Evolutionary conservation across 2,888 invertebrate genomes (phyloP).

Genomic region (Empis livida): DNA sequence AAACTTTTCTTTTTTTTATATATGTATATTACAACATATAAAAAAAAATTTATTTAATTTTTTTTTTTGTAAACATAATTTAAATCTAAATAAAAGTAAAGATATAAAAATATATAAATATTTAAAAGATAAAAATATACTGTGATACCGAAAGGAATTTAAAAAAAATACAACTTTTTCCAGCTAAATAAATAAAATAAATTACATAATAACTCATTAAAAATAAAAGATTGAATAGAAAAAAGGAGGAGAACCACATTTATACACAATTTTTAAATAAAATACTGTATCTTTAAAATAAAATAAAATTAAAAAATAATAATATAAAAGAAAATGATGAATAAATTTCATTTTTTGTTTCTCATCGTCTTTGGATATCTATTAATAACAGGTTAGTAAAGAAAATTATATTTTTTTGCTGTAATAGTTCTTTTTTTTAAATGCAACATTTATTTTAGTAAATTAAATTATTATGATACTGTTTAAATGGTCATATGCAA

Average conservation of each 20-base stretch:
- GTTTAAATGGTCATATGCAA: too few species aligned
- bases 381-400: slow-evolving; percentile 31
- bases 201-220: not conserved
- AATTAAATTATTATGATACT: too few species aligned
- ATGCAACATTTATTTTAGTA: too few species aligned
- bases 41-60: too few species aligned
- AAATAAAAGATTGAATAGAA: not conserved
- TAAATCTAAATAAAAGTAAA: too few species aligned
- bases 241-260: not conserved
- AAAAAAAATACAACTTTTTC: not conserved
- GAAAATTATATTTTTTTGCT: too few species aligned
- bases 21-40: too few species aligned
- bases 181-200: not conserved
- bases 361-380: slow-evolving; percentile 32
- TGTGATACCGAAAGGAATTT: not conserved
- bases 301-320: not conserved
- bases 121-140: not conserved
- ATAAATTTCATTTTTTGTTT: slow-evolving; percentile 27
- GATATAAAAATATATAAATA: not conserved
- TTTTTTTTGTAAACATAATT: too few species aligned
- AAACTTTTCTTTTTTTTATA: too few species aligned
- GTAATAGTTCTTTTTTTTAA: too few species aligned
- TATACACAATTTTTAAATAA: not conserved
- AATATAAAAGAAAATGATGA: slow-evolving; percentile 27
- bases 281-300: not conserved